These are phyloP conservation scores for Thalpophila matura DNA, from an alignment of 2,888 invertebrate genomes.

Conservation along the genomic window DNA sequence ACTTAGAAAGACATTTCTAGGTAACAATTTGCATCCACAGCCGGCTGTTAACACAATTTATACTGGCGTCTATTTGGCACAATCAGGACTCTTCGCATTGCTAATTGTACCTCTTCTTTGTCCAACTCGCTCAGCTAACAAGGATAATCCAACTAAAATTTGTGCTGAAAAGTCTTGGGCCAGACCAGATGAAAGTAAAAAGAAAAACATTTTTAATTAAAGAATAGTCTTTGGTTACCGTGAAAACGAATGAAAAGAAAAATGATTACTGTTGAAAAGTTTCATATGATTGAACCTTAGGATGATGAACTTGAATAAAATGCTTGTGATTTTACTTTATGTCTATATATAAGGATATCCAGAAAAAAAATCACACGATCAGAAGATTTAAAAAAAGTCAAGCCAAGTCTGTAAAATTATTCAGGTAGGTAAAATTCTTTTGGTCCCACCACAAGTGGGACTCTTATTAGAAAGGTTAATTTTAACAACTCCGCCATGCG, in stretches of 20 bases:
- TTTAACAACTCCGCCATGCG: background rate
- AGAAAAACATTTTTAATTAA: conserved; percentile 37
- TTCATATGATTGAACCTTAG: background rate
- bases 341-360: no score
- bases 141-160: conserved; percentile 69
- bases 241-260: conserved; percentile 17
- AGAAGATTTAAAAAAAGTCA: no score
- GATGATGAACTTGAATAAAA: background rate
- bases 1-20: conserved; percentile 58
- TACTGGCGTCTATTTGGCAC: conserved; percentile 74
- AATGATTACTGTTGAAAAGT: background rate
- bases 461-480: no score
- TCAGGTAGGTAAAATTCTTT: no score
- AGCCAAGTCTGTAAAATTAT: no score
- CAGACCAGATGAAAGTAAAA: conserved; percentile 37
- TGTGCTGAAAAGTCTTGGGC: conserved; percentile 54
- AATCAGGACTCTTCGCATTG: conserved; percentile 78
- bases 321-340: background rate
- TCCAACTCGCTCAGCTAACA: conserved; percentile 72
- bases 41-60: conserved; percentile 81
- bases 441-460: no score
- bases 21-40: conserved; percentile 58
- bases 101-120: conserved; percentile 83
- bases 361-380: no score
- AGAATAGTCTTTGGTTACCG: conserved; percentile 6